Evolutionary conservation across 2,888 invertebrate genomes (phyloP).

Genomic region (Lycophotia porphyrea): DNA sequence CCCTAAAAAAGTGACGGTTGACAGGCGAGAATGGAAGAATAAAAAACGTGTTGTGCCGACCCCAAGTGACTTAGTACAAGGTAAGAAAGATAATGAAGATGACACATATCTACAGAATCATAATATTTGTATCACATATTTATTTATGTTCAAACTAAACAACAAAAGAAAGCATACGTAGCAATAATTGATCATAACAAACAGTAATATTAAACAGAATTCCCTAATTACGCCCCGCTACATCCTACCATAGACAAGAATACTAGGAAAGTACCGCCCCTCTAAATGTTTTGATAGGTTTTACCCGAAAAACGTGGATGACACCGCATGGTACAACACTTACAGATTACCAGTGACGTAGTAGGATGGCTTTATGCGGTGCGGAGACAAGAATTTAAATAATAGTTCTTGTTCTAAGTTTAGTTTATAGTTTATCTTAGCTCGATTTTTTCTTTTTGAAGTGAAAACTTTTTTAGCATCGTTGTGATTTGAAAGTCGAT

Average conservation of each 20-base stretch:
- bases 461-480: too few relatives aligned
- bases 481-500: too few relatives aligned
- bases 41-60: too few relatives aligned
- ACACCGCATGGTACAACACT: slow-evolving; percentile 78
- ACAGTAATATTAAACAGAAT: neutral
- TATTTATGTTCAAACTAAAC: neutral
- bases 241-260: neutral
- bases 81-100: neutral
- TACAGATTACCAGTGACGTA: slow-evolving; percentile 64
- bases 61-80: too few relatives aligned
- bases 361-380: slow-evolving; percentile 47
- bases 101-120: neutral
- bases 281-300: slow-evolving; percentile 41
- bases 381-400: slow-evolving; percentile 45
- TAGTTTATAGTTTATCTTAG: neutral
- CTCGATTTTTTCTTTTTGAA: neutral
- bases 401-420: neutral
- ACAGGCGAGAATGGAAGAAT: too few relatives aligned
- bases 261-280: slow-evolving; percentile 48
- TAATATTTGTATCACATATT: neutral
- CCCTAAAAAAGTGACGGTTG: too few relatives aligned
- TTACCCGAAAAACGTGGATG: slow-evolving; percentile 73
- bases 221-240: slow-evolving; percentile 18
- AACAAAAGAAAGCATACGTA: neutral
- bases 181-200: neutral